These are phyloP conservation scores for Macrophya alboannulata DNA, from an alignment of 2,888 invertebrate genomes.

Conservation along the genomic window DNA sequence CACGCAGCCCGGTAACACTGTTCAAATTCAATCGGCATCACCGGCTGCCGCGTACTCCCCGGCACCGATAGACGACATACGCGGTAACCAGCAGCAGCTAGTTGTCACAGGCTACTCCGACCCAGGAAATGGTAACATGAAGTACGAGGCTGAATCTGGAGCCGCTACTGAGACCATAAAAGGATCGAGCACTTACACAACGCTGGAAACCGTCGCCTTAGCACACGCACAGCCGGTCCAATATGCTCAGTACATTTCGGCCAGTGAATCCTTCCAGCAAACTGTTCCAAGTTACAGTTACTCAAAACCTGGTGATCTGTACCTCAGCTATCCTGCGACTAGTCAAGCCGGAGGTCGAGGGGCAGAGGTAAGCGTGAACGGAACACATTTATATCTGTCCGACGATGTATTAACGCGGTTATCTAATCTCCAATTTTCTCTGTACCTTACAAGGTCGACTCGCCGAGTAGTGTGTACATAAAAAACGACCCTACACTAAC, in stretches of 20 bases:
- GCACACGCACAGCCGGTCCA: conserved; percentile 78
- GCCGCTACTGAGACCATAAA: conserved; percentile 75
- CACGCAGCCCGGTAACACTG: conserved; percentile 79
- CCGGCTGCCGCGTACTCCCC: conserved; percentile 78
- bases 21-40: conserved; percentile 78
- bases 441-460: conserved; percentile 69
- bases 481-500: conserved; percentile 87
- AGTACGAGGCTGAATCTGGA: conserved; percentile 76
- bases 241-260: conserved; percentile 74
- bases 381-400: neutral
- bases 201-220: conserved; percentile 85
- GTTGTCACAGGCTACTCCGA: conserved; percentile 62
- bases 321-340: conserved; percentile 70
- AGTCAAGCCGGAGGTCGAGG: conserved; percentile 69
- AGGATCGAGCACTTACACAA: conserved; percentile 82
- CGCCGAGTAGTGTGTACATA: conserved; percentile 83
- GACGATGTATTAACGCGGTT: neutral
- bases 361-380: conserved; percentile 70
- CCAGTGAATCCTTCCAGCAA: conserved; percentile 73
- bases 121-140: conserved; percentile 71
- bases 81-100: conserved; percentile 64
- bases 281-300: conserved; percentile 71
- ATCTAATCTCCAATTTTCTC: conserved; percentile 6
- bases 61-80: conserved; percentile 73
- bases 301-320: conserved; percentile 73